These are phyloP conservation scores for Acanthosoma haemorrhoidale DNA, from an alignment of 2,888 invertebrate genomes.

Conservation along the genomic window DNA sequence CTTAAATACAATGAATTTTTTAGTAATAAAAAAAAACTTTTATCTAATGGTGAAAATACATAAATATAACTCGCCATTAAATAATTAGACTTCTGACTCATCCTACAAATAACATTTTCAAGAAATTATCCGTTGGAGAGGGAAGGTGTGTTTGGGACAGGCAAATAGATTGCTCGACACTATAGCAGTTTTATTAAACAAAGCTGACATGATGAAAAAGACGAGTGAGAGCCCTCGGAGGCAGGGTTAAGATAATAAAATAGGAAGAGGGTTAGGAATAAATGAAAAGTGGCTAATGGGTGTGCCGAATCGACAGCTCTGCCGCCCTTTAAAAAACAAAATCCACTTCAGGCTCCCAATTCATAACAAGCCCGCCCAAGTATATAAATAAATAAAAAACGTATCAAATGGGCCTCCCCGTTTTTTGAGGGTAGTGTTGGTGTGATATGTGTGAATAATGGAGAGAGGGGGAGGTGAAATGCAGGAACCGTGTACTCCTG, in stretches of 20 bases:
- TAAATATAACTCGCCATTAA: no score
- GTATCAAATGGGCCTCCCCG: conserved; percentile 23
- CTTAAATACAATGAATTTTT: no score
- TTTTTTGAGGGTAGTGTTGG: conserved; percentile 22
- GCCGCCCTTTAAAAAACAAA: conserved; percentile 16
- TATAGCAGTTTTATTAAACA: no score
- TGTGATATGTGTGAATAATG: conserved; percentile 38
- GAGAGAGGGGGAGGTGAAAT: conserved; percentile 35
- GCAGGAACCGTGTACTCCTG: conserved; percentile 39
- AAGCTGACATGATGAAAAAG: no score
- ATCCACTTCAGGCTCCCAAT: conserved; percentile 24
- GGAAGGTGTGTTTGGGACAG: no score
- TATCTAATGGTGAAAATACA: no score
- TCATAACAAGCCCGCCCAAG: conserved; percentile 22
- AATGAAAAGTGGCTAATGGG: conserved; percentile 23
- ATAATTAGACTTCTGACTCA: no score
- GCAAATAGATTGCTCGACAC: no score
- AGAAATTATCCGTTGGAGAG: no score
- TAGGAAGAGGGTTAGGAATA: neutral
- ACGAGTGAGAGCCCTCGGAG: no score
- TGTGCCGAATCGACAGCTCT: conserved; percentile 11
- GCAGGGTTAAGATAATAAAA: neutral
- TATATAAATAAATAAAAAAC: conserved; percentile 29
- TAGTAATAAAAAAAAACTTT: no score
- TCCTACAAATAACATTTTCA: no score